These are phyloP conservation scores for Umimayanthus chanpuru DNA, from an alignment of 92 coral and sea anemone species.

Conservation along the genomic window DNA sequence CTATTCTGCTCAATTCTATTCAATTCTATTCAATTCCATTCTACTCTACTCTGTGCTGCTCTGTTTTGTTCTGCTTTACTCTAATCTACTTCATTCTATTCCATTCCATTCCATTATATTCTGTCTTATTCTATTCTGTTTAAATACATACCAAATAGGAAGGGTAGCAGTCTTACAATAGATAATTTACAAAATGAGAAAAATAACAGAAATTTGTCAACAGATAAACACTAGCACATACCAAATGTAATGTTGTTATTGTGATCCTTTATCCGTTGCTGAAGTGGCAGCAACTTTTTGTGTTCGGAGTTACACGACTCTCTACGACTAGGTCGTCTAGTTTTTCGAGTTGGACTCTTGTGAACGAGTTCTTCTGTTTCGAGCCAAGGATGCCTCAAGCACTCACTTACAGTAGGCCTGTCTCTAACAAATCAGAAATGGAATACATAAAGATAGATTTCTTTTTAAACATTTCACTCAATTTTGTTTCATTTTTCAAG, in stretches of 20 bases:
- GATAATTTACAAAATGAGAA: no score
- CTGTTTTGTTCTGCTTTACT: no score
- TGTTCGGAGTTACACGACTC: constrained; percentile 69
- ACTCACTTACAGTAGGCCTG: constrained; percentile 79
- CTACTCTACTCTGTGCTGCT: no score
- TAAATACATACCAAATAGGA: no score
- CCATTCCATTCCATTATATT: no score
- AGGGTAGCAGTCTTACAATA: no score
- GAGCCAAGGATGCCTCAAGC: constrained; percentile 88
- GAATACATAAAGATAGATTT: neutral
- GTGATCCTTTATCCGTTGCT: constrained; percentile 54
- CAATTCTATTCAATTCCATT: no score
- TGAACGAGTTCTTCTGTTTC: constrained; percentile 87
- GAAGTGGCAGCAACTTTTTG: constrained; percentile 70
- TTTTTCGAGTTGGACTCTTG: constrained; percentile 77
- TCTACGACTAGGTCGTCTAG: constrained; percentile 58
- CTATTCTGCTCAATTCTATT: no score
- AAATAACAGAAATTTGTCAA: neutral
- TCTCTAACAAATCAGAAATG: constrained; percentile 50
- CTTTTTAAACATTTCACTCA: no score
- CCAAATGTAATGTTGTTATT: constrained; percentile 33
- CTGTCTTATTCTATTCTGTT: no score
- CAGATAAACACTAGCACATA: neutral
- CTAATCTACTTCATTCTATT: no score
- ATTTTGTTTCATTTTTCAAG: no score